Evolutionary conservation across 2,888 invertebrate genomes (phyloP).

Genomic region (Sarcophaga subvicina): DNA sequence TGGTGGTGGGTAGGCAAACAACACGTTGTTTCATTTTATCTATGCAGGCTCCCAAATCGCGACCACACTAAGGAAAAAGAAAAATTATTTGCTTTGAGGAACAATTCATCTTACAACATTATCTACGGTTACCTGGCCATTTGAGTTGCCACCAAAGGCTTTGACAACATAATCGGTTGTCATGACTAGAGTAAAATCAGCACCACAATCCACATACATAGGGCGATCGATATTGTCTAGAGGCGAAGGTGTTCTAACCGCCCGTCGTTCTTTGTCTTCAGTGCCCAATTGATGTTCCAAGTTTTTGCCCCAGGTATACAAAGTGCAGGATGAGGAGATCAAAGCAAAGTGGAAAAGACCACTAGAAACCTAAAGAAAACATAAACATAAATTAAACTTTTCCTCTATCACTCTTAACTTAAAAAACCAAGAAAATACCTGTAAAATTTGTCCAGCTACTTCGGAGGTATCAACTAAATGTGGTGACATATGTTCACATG

Average conservation of each 20-base stretch:
- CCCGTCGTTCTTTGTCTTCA: slow-evolving; percentile 80
- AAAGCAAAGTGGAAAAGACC: slow-evolving; percentile 93
- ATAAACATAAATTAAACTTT: background rate
- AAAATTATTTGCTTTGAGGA: background rate
- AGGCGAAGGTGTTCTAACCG: slow-evolving; percentile 78
- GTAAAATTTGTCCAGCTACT: slow-evolving; percentile 85
- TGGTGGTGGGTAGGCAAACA: slow-evolving; percentile 80
- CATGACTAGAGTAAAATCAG: slow-evolving; percentile 82
- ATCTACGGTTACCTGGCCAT: slow-evolving; percentile 76
- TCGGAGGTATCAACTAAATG: slow-evolving; percentile 85
- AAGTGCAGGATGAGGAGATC: slow-evolving; percentile 86
- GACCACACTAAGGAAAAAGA: slow-evolving; percentile 76
- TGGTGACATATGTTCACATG: slow-evolving; percentile 84
- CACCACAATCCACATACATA: slow-evolving; percentile 81
- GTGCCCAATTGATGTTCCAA: slow-evolving; percentile 93
- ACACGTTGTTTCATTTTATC: slow-evolving; percentile 80
- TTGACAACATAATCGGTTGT: slow-evolving; percentile 80
- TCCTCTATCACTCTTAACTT: background rate
- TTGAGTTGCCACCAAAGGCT: slow-evolving; percentile 81
- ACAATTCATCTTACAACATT: background rate
- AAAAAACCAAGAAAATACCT: slow-evolving; percentile 81
- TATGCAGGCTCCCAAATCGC: slow-evolving; percentile 78
- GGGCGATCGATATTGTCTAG: slow-evolving; percentile 80
- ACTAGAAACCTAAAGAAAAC: slow-evolving; percentile 83
- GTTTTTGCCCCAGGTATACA: slow-evolving; percentile 94